Base-by-base conservation (phyloP, 2,113 vertebrate genomes). In the Cricetomys ansorgei region DNA sequence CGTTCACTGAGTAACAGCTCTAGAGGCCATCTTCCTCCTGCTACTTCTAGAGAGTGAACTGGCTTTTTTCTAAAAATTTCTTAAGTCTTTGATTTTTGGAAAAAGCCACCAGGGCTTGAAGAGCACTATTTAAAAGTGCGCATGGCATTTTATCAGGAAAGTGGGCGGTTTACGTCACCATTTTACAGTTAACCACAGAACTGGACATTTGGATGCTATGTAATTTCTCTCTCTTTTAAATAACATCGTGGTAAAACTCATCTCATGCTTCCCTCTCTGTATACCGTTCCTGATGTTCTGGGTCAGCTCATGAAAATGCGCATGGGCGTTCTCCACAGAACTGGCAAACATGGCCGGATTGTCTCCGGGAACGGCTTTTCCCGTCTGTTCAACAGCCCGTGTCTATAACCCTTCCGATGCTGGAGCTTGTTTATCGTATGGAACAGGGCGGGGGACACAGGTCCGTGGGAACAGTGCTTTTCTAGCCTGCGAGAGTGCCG, bases 141-240 rank as follows among this genome's bases (percentile, higher is more conserved):
- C 29, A 37, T 92, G 65, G 59, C 53, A 92, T 80, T 96, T 96
- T 89, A 76, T 65, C 81, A 91, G 67, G 48, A 79, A 55, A 89
- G 81, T 69, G 23, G 37, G 43, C n/a, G 62, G 77, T 89, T 96
- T 85, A 45, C 90, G 72, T 94, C 57, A 70, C 37, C 27, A 72
- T 91, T 89, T 85, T 94, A 91, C 5, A 91, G 70, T 81, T 95
- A 93, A 57, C 65, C 40, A 87, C 34, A 45, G 34, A 88, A 95
- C 84, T 73, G 64, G 70, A 76, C 75, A 70, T 89, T 96, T 87
- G 73, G 43, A 80, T 67, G 73, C 55, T 62, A 21, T 76, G n/a
- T 94, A 72, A 50, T 75, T 89, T 95, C 92, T 76, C 34, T 92
- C 4, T 23, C 67, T 88, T 92, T 88, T 90, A 87, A 93, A 50